Percentiles rank a stretch among this genome's conserved stretches.
phyloP scores from a whole-genome alignment of 1,140 invertebrate genomes.

The Vanessa tameamea region DNA sequence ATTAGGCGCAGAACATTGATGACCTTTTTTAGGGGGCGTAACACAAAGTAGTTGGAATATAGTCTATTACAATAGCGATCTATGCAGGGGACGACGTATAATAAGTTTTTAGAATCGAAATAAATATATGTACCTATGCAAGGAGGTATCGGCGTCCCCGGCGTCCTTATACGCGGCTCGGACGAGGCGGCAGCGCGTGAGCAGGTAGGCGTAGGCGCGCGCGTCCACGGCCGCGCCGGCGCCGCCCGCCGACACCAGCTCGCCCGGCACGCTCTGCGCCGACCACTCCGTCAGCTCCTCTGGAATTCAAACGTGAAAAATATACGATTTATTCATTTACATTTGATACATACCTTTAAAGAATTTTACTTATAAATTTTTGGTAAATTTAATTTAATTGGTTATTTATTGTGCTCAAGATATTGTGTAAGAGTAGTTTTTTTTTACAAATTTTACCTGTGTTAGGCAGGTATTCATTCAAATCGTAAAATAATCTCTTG shows the following conservation, averaged over 20 bases:
- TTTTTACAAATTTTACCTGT: no score
- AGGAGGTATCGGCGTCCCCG: constrained; percentile 30
- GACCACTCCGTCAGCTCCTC: constrained; percentile 71
- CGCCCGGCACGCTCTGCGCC: constrained; percentile 49
- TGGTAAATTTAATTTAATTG: no score
- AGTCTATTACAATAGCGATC: no score
- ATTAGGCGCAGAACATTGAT: no score
- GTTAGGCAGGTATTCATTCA: background rate
- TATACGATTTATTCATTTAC: background rate
- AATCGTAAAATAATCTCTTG: no score
- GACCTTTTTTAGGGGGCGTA: no score
- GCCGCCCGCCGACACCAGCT: constrained; percentile 59
- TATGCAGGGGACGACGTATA: no score
- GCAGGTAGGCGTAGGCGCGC: constrained; percentile 65
- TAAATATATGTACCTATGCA: constrained; percentile 45
- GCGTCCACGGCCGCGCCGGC: constrained; percentile 50
- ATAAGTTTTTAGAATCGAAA: background rate
- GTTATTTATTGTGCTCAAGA: no score
- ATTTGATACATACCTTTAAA: no score
- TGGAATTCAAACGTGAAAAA: constrained; percentile 41
- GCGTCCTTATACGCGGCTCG: constrained; percentile 56
- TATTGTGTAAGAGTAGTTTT: no score
- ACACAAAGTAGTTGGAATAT: no score
- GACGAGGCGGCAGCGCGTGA: constrained; percentile 67
- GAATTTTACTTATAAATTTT: no score